Evolutionary conservation across 2,888 invertebrate species (phyloP).

Genomic region (Nineta flava): DNA sequence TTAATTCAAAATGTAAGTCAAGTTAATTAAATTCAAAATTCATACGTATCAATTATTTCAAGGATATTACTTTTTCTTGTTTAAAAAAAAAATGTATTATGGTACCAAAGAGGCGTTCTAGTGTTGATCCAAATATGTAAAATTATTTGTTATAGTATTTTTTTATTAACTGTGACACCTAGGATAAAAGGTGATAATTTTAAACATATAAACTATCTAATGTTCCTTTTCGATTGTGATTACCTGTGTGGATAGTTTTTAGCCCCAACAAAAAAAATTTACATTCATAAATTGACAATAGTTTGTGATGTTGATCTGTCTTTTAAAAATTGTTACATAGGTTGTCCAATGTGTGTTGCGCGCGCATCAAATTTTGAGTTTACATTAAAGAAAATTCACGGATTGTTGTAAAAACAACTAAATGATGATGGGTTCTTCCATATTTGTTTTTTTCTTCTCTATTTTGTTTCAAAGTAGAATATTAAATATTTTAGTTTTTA

Average conservation of each 20-base stretch:
- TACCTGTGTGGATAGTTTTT: slow-evolving; percentile 1
- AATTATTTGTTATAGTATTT: slow-evolving; percentile 1
- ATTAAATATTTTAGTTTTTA: too few relatives aligned
- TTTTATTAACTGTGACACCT: background rate
- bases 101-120: background rate
- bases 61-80: background rate
- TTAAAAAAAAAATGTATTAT: background rate
- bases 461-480: too few relatives aligned
- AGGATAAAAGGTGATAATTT: slow-evolving; percentile 1
- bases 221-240: slow-evolving; percentile 6
- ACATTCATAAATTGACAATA: background rate
- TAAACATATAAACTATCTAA: slow-evolving; percentile 2
- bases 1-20: too few relatives aligned
- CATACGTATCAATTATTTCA: background rate
- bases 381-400: too few relatives aligned
- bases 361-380: background rate
- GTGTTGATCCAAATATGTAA: background rate
- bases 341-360: slow-evolving; percentile 4
- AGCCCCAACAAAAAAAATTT: background rate
- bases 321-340: slow-evolving; percentile 4
- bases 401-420: too few relatives aligned
- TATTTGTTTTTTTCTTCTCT: too few relatives aligned
- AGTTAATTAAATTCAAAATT: too few relatives aligned
- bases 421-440: too few relatives aligned
- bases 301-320: background rate